These are phyloP conservation scores for Chromobotia macracanthus DNA, from an alignment of 2,797 vertebrate genomes.

Conservation along the genomic window DNA sequence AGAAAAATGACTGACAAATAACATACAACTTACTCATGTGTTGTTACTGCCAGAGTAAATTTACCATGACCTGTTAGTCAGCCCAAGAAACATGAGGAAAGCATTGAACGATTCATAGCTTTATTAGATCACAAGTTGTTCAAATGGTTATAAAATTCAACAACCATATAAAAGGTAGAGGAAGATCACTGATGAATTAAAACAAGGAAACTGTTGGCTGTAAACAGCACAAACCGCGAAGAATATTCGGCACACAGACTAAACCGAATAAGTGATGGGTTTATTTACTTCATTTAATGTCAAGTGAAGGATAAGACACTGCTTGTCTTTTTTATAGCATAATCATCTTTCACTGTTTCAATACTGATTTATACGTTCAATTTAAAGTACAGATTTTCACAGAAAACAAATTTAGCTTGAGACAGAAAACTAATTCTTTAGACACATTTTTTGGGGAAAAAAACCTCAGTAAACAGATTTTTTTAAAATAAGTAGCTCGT, in stretches of 20 bases:
- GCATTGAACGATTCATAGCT: constrained; percentile 56
- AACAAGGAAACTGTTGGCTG: constrained; percentile 6
- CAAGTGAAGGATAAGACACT: neutral
- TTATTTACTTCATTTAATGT: neutral
- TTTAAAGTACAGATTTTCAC: constrained; percentile 39
- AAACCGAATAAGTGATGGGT: neutral
- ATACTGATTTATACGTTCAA: constrained; percentile 29
- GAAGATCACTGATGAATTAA: constrained; percentile 23
- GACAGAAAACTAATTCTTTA: constrained; percentile 14
- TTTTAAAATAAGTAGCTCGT: constrained; percentile 31
- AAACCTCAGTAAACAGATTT: neutral
- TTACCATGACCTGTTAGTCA: neutral
- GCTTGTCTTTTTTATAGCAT: constrained; percentile 5
- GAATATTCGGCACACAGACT: neutral
- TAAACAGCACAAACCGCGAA: neutral
- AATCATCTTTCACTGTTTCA: constrained; percentile 9
- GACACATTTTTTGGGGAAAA: neutral
- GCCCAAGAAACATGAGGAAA: neutral
- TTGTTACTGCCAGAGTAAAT: neutral
- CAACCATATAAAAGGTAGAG: constrained; percentile 53
- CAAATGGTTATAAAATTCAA: constrained; percentile 69
- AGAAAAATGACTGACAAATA: neutral
- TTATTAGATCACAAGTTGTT: constrained; percentile 75
- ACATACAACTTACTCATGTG: neutral
- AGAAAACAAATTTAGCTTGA: constrained; percentile 38